phyloP scores from a whole-genome alignment of 2,113 vertebrate species.

The Cranoglanis bouderius region DNA sequence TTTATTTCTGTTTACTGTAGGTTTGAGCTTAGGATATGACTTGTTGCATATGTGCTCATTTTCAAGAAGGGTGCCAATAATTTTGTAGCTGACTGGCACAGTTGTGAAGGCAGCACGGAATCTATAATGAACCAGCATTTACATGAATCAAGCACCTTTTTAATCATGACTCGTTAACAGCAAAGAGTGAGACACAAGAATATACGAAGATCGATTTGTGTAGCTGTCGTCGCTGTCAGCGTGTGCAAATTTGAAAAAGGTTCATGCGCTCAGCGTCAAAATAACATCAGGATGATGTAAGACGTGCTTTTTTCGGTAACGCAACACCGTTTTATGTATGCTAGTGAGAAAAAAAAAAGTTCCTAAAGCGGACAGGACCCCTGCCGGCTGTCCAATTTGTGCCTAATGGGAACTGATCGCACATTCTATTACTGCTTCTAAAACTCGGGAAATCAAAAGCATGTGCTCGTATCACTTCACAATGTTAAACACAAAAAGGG shows the following conservation, averaged over 20 bases:
- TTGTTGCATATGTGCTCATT: background rate
- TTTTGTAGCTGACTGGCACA: background rate
- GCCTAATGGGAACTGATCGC: conserved; percentile 65
- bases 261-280: background rate
- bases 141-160: background rate
- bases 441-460: conserved; percentile 59
- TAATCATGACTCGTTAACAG: background rate
- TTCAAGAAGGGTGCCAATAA: background rate
- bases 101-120: background rate
- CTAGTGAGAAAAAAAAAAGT: conserved; percentile 45
- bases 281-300: conserved; percentile 17
- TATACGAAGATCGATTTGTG: background rate
- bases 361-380: conserved; percentile 43
- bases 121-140: background rate
- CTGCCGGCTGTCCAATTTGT: conserved; percentile 62
- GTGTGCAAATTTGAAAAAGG: background rate
- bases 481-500: conserved; percentile 50
- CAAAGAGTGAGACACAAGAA: background rate
- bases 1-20: background rate
- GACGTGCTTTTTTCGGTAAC: background rate
- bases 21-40: background rate
- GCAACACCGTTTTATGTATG: conserved; percentile 2
- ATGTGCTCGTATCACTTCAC: conserved; percentile 47
- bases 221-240: background rate
- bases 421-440: conserved; percentile 56